Conservation (phyloP, 2,797 vertebrate genomes). For the Lithobates sylvaticus region DNA sequence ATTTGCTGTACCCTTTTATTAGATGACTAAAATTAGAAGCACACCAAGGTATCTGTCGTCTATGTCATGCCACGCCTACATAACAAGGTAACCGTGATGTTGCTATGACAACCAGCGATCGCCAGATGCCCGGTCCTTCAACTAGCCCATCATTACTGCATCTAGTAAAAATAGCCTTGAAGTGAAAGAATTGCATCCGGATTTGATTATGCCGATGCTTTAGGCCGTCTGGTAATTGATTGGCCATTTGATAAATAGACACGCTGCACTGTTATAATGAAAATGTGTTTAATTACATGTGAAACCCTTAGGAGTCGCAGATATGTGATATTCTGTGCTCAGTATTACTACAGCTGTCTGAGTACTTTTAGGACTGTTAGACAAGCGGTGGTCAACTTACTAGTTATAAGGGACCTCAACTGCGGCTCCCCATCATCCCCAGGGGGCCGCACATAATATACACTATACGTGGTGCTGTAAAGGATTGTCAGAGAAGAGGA, state of each 20-base stretch:
- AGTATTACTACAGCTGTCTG: no score
- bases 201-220: background rate
- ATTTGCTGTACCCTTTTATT: no score
- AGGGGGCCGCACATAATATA: no score
- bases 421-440: no score
- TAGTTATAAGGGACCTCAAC: no score
- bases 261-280: background rate
- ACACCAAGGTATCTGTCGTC: background rate
- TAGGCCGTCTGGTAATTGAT: background rate
- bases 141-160: constrained; percentile 18
- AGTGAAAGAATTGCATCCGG: background rate
- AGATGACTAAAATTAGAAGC: background rate
- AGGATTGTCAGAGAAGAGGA: no score
- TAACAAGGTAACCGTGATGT: constrained; percentile 6
- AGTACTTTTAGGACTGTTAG: no score
- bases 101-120: background rate
- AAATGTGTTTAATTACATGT: background rate
- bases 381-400: no score
- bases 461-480: no score
- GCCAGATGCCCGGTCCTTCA: background rate
- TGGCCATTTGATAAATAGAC: background rate
- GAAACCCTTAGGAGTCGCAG: no score
- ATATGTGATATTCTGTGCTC: no score
- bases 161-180: background rate
- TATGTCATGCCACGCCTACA: background rate